Percentiles rank a stretch among this genome's conserved stretches.
Conservation (phyloP, 1,140 invertebrate genomes). For the Ladona fulva region DNA sequence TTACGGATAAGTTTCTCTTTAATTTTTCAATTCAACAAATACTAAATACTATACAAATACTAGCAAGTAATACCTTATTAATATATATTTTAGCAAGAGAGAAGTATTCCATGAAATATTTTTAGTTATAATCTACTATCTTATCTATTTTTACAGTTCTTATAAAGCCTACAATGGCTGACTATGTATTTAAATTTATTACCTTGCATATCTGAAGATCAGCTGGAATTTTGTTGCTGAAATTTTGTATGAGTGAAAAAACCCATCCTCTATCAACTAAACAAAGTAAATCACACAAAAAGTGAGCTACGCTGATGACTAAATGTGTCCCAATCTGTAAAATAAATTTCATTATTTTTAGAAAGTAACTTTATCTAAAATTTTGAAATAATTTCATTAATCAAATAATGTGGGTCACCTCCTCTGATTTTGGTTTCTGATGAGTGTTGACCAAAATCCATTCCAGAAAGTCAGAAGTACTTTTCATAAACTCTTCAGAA, state of each 20-base stretch:
- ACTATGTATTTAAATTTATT: neutral
- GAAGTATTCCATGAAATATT: no score
- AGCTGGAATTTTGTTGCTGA: neutral
- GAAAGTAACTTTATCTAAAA: no score
- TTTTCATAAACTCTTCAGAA: neutral
- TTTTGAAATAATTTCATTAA: no score
- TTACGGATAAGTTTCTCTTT: no score
- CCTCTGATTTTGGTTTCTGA: conserved; percentile 2
- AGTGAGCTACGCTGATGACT: neutral
- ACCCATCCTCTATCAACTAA: neutral
- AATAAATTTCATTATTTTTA: neutral
- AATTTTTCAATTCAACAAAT: no score
- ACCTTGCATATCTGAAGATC: neutral
- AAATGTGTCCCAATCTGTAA: neutral
- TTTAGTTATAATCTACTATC: no score
- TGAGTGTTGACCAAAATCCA: neutral
- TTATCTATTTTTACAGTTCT: no score
- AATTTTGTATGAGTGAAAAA: neutral
- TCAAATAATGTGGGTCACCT: neutral
- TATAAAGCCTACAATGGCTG: neutral
- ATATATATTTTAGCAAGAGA: no score
- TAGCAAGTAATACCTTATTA: no score
- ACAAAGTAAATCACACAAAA: neutral
- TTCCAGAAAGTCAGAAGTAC: neutral
- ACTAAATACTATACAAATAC: no score